Evolutionary conservation across 2,888 invertebrate species (phyloP).

Genomic region (Tachina grossa): DNA sequence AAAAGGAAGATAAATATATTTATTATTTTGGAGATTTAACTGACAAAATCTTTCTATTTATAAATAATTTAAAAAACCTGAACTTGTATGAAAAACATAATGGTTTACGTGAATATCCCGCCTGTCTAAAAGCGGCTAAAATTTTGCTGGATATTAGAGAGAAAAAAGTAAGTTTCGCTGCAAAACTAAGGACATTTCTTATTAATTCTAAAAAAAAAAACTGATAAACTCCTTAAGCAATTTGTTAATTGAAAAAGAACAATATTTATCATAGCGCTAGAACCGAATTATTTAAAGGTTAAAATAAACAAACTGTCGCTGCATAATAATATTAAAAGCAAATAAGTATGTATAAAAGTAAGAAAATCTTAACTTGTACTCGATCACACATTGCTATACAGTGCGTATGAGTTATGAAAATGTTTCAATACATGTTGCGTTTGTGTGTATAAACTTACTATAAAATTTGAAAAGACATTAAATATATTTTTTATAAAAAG

Average conservation of each 20-base stretch:
- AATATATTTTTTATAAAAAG: not conserved
- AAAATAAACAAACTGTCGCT: not conserved
- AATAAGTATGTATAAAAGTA: not conserved
- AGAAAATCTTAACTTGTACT: too few relatives aligned
- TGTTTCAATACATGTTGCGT: not conserved
- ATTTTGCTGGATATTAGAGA: not conserved
- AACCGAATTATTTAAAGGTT: not conserved
- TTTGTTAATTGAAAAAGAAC: too few relatives aligned
- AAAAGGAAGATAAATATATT: not conserved
- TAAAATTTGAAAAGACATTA: not conserved
- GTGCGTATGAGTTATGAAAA: constrained; percentile 54
- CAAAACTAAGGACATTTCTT: not conserved
- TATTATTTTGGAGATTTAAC: not conserved
- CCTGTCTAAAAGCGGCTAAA: not conserved
- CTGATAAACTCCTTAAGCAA: not conserved
- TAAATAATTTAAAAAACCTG: not conserved
- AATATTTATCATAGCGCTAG: too few relatives aligned
- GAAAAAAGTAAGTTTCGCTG: not conserved
- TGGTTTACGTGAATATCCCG: not conserved
- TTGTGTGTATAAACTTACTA: not conserved
- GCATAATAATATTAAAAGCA: not conserved
- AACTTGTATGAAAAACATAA: not conserved
- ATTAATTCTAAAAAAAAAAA: not conserved
- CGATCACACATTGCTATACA: too few relatives aligned
- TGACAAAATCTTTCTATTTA: not conserved